Evolutionary conservation across 64 coral and sea anemone genomes (phyloP), one percentile per base, ranked within the genome.

Genomic region (Platygyra sinensis): DNA sequence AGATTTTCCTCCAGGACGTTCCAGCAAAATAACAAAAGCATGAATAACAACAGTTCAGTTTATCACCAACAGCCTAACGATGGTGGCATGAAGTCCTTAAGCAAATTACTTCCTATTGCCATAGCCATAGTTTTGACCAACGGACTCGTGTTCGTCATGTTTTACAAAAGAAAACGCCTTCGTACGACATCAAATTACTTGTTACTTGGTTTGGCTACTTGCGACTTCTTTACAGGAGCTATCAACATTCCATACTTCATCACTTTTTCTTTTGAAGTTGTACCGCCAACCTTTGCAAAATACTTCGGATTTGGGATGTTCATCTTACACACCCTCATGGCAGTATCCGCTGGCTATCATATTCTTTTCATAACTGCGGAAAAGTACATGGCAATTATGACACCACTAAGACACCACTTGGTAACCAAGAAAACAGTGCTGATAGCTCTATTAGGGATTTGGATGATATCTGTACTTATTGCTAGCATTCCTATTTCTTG

Each of bases 121-220:
- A 30, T 87, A 16, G 11, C 60, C 10, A 92, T 95, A 65, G 62
- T 74, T 59, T 3, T 92, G 0, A 79, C 52, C 9, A 95, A 95
- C n/a, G 76, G 94, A 61, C 36, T 92, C 15, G 94, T 95, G 46
- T 89, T 95, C 20, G 33, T 92, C 25, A 31, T 95, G 7, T 95
- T 95, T 87, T 77, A 22, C 19, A 82, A 30, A 59, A 88, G 22
- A 77, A 88, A 72, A 77, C 42, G 8, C 27, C 72, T 95, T 4
- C 86, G 89, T 4, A 92, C 84, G 28, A 28, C 94, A 14, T 74
- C 89, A 14, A 95, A 95, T 79, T 92, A 92, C 90, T 74, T 92
- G n/a, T 67, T 95, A 22, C 29, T 95, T n/a, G 88, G 94, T 28
- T 77, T 95, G 2, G 85, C 94, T 15, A 52, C 89, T 4, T 88